Base-by-base conservation (phyloP, 2,888 invertebrate species). In the Brachyopa scutellaris region DNA sequence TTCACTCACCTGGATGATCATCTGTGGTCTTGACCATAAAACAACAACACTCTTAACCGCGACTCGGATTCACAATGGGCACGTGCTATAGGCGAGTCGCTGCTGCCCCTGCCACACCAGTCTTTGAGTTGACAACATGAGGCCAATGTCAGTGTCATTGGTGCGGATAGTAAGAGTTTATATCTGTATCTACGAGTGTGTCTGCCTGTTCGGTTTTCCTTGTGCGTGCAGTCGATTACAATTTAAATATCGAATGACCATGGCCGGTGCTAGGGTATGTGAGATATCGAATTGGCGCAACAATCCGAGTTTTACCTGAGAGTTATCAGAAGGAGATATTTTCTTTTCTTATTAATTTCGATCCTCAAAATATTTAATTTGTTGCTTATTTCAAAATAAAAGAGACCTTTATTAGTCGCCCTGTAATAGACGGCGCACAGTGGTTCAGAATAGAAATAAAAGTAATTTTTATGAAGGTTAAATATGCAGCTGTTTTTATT, bases 1-100 rank as follows among this genome's bases (percentile, higher is more conserved):
- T 17, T 49, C 26, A 26, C 31, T 64, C 49, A 64, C 64, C 49
- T 64, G 64, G 38, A 19, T 36, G 38, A 64, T 64, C 36, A 19
- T 38, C 7, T 26, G 36, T 38, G 64, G 49, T 64, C 38, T 64
- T 64, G 38, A 62, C 62, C 62, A 62, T 36, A 36, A 33, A 62
- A 36, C n/a, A 23, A 49, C 23, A 62, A 19, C 31, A 36, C 31
- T 29, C n/a, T 26, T 26, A 5, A 6, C 4, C 3, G 6, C 26
- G 26, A n/a, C 6, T 26, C 11, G 21, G 11, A 9, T 11, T 13
- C 57, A 45, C 59, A 61, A 45, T 33, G 13, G 42, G 64, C 64
- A 49, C 49, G 64, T 51, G 64, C 64, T 51, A 51, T 64, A n/a
- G n/a, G n/a, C n/a, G n/a, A n/a, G n/a, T 23, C 21, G 23, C 17